These are phyloP conservation scores for Perca schrenkii DNA, from an alignment of 2,113 vertebrate genomes.

Conservation along the genomic window DNA sequence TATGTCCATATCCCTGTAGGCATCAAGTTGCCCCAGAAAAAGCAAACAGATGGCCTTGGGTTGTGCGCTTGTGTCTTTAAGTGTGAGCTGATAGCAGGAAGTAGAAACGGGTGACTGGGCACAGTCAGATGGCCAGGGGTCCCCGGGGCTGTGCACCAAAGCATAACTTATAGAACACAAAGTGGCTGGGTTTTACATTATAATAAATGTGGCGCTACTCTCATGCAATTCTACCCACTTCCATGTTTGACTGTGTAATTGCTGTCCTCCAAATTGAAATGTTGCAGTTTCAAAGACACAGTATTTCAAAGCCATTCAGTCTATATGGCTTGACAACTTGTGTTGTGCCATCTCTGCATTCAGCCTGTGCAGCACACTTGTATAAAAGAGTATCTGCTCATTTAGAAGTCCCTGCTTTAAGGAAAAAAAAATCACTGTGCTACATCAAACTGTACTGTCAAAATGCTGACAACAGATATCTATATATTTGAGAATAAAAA, in stretches of 20 bases:
- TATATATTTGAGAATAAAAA: slow-evolving; percentile 53
- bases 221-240: slow-evolving; percentile 52
- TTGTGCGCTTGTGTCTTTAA: slow-evolving; percentile 53
- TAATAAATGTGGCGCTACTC: slow-evolving; percentile 34
- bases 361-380: slow-evolving; percentile 40
- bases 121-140: slow-evolving; percentile 44
- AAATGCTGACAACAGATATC: slow-evolving; percentile 62
- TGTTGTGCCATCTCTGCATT: slow-evolving; percentile 61
- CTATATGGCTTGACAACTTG: slow-evolving; percentile 60
- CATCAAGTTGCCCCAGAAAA: slow-evolving; percentile 52
- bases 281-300: slow-evolving; percentile 60
- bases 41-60: slow-evolving; percentile 76
- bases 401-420: slow-evolving; percentile 53
- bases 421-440: slow-evolving; percentile 12
- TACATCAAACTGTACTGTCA: slow-evolving; percentile 63
- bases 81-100: slow-evolving; percentile 58
- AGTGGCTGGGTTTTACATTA: slow-evolving; percentile 54
- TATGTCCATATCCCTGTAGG: slow-evolving; percentile 45
- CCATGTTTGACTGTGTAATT: slow-evolving; percentile 58
- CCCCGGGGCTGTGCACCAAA: slow-evolving; percentile 55
- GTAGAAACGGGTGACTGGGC: slow-evolving; percentile 56
- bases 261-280: slow-evolving; percentile 60
- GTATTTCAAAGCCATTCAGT: slow-evolving; percentile 65
- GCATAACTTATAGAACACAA: slow-evolving; percentile 56
- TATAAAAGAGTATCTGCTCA: slow-evolving; percentile 57